Percentiles rank a stretch among this genome's conserved stretches.
Evolutionary conservation across 2,888 invertebrate species (phyloP).

Genomic region (Acronicta alni): DNA sequence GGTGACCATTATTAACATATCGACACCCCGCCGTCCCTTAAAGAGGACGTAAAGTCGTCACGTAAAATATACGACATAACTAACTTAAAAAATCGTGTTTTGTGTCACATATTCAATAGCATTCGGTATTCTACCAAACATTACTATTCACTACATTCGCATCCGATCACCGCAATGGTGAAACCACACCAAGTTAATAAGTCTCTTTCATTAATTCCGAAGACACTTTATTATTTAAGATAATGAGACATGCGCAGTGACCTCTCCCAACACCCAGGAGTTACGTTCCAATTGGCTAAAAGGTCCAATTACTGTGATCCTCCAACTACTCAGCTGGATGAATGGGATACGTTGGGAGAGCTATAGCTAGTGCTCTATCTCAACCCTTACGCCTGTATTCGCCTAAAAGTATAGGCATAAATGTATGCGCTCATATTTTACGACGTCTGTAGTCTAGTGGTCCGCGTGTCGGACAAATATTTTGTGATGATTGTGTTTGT

Average conservation of each 20-base stretch:
- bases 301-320: conserved; percentile 38
- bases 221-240: conserved; percentile 53
- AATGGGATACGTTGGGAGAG: conserved; percentile 15
- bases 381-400: background rate
- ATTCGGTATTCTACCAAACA: background rate
- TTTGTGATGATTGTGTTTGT: too few relatives aligned
- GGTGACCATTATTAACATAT: too few relatives aligned
- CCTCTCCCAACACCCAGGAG: conserved; percentile 30
- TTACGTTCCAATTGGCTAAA: conserved; percentile 51
- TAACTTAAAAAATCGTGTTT: too few relatives aligned
- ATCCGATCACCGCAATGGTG: conserved; percentile 2
- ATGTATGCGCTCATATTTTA: too few relatives aligned
- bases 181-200: conserved; percentile 34
- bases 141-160: background rate
- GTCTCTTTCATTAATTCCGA: conserved; percentile 37
- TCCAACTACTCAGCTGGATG: conserved; percentile 29
- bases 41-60: too few relatives aligned
- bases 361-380: conserved; percentile 13
- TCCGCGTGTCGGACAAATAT: too few relatives aligned
- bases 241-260: conserved; percentile 43
- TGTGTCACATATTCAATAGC: too few relatives aligned
- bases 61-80: too few relatives aligned
- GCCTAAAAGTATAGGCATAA: too few relatives aligned
- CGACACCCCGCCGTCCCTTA: too few relatives aligned
- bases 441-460: too few relatives aligned